Conservation (phyloP, 2,888 invertebrate genomes). For the Psylliodes chrysocephalus region DNA sequence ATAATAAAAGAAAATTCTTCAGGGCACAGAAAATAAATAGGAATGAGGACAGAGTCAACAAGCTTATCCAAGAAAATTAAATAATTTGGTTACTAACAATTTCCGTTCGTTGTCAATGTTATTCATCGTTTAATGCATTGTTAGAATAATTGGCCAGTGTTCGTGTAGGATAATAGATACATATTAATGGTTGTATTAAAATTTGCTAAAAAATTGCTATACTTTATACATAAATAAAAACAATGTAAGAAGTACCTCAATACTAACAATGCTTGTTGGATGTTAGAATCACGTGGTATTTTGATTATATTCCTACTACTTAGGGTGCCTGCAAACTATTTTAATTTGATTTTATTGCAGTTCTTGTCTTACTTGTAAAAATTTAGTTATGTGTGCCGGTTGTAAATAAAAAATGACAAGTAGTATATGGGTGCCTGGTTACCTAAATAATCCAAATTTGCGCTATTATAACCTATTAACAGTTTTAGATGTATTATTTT, state of each 20-base stretch:
- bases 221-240: neutral
- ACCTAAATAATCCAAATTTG: conserved; percentile 52
- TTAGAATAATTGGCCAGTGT: conserved; percentile 17
- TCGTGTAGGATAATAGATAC: neutral
- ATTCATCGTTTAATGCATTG: conserved; percentile 22
- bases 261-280: neutral
- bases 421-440: conserved; percentile 74
- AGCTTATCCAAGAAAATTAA: conserved; percentile 26
- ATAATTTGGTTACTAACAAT: conserved; percentile 23
- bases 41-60: conserved; percentile 25
- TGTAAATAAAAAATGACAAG: conserved; percentile 67
- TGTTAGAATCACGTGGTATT: neutral
- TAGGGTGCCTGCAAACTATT: conserved; percentile 47
- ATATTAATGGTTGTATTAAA: neutral
- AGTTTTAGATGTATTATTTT: conserved; percentile 77
- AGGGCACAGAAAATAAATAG: neutral
- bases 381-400: conserved; percentile 6
- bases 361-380: conserved; percentile 12
- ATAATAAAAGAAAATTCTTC: too few relatives aligned
- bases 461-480: conserved; percentile 69
- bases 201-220: neutral
- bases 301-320: conserved; percentile 2
- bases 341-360: conserved; percentile 36
- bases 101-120: conserved; percentile 20
- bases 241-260: neutral